Evolutionary conservation across 2,888 invertebrate genomes (phyloP).

Genomic region (Rhopalosiphum nymphaeae): DNA sequence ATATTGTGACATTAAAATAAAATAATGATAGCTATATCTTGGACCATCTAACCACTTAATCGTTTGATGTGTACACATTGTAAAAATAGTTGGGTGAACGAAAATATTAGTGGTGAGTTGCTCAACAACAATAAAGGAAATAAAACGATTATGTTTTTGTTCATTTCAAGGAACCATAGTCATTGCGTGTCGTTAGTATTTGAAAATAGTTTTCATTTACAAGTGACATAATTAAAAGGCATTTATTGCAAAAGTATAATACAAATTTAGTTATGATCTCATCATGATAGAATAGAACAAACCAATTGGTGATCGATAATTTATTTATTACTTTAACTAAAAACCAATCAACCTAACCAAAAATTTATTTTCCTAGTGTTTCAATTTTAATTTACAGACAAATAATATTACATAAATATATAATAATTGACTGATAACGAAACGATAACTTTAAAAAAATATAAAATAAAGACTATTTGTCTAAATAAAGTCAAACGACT

Average conservation of each 20-base stretch:
- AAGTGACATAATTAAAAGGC: neutral
- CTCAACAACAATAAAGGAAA: neutral
- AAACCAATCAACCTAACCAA: neutral
- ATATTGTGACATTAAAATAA: neutral
- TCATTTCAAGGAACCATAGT: neutral
- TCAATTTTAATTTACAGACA: neutral
- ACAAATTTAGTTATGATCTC: neutral
- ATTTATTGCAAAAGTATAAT: neutral
- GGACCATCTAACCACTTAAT: neutral
- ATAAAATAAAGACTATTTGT: neutral
- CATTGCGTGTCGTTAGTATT: neutral
- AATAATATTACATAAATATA: neutral
- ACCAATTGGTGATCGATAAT: neutral
- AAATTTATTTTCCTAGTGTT: neutral
- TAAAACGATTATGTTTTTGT: neutral
- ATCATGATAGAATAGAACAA: neutral
- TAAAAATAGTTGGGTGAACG: neutral
- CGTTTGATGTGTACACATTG: neutral
- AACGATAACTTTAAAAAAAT: neutral
- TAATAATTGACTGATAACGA: neutral
- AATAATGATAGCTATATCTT: neutral
- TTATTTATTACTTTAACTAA: neutral
- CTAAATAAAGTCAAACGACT: neutral
- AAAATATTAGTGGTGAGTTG: neutral
- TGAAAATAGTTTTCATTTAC: neutral